Evolutionary conservation across 2,113 vertebrate genomes (phyloP).

Genomic region (Mohoua ochrocephala): DNA sequence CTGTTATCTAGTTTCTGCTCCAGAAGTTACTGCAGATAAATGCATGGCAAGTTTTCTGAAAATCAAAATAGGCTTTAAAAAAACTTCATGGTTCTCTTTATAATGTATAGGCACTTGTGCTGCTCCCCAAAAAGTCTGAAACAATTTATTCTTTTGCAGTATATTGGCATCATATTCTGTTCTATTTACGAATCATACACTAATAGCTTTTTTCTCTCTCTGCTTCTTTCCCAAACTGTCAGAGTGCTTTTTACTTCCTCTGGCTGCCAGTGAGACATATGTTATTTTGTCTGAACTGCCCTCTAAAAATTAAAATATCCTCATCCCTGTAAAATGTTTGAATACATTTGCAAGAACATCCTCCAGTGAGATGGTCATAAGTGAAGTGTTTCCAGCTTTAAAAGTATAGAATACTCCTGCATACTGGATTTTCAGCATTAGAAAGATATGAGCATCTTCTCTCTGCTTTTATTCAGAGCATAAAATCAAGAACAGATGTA

Average conservation of each 20-base stretch:
- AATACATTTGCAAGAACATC: not conserved
- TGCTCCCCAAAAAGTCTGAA: not conserved
- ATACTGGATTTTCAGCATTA: not conserved
- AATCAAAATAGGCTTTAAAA: not conserved
- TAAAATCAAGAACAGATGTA: not conserved
- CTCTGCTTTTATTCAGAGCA: not conserved
- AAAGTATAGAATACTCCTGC: not conserved
- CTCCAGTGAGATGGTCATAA: not conserved
- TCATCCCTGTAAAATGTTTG: not conserved
- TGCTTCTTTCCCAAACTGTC: not conserved
- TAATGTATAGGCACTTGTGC: not conserved
- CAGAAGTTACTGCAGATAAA: not conserved
- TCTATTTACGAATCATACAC: not conserved
- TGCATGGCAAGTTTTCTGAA: not conserved
- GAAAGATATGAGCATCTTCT: not conserved
- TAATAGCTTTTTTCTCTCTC: not conserved
- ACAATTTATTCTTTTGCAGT: not conserved
- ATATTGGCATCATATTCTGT: not conserved
- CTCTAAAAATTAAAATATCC: not conserved
- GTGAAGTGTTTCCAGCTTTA: not conserved
- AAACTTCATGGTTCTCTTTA: not conserved
- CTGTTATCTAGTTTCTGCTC: not conserved
- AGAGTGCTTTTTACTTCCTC: not conserved
- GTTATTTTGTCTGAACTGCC: not conserved
- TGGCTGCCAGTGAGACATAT: not conserved